Evolutionary conservation across 2,113 vertebrate species (phyloP).

Genomic region (Motacilla alba): DNA sequence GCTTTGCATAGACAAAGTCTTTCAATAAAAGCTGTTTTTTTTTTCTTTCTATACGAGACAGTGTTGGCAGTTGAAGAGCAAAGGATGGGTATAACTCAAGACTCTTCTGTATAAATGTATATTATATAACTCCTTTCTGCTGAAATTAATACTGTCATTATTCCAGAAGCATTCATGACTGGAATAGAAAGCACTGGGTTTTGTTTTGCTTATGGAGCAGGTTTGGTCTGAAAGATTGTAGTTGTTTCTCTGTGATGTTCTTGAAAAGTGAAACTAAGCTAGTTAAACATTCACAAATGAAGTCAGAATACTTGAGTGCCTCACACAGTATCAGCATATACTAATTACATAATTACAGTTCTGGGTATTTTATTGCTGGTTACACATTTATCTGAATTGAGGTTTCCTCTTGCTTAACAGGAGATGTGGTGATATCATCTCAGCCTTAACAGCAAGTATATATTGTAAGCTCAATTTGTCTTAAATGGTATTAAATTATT

Average conservation of each 20-base stretch:
- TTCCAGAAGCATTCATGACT: not conserved
- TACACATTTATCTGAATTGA: not conserved
- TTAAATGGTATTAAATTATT: not conserved
- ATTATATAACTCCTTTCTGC: not conserved
- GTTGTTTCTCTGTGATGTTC: not conserved
- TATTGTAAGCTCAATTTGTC: not conserved
- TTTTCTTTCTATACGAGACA: not conserved
- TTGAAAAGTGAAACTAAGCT: not conserved
- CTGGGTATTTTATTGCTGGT: not conserved
- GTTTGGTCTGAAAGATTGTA: not conserved
- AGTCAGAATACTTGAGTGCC: not conserved
- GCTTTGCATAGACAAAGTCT: not conserved
- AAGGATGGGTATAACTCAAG: not conserved
- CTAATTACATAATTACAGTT: conserved; percentile 8
- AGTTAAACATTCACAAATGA: not conserved
- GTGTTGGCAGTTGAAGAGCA: not conserved
- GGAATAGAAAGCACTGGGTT: not conserved
- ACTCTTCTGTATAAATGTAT: not conserved
- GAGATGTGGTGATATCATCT: not conserved
- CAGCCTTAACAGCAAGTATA: not conserved
- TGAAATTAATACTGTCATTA: not conserved
- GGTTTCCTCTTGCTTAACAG: not conserved
- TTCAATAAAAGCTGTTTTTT: not conserved
- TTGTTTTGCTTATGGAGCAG: not conserved
- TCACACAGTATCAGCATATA: not conserved